Conservation (phyloP, 1,140 invertebrate species). For the Mactra quadrangularis region DNA sequence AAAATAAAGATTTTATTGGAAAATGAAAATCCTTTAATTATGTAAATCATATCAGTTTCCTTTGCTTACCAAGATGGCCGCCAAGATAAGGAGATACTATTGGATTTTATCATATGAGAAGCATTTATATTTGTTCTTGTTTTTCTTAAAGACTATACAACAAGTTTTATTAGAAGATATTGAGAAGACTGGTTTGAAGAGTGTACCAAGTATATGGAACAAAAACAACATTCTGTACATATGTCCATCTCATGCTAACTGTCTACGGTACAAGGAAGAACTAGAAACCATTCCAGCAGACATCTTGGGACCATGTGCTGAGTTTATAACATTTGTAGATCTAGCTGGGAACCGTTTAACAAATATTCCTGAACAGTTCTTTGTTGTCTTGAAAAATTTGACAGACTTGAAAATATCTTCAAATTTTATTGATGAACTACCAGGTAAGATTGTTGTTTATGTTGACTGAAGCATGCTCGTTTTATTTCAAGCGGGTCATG, state of each 20-base stretch:
- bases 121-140: too few relatives aligned
- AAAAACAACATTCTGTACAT: slow-evolving; percentile 52
- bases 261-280: slow-evolving; percentile 60
- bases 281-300: slow-evolving; percentile 44
- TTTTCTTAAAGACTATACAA: slow-evolving; percentile 4
- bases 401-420: slow-evolving; percentile 63
- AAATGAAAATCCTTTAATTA: too few relatives aligned
- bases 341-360: slow-evolving; percentile 64
- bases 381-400: slow-evolving; percentile 67
- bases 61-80: too few relatives aligned
- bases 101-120: too few relatives aligned
- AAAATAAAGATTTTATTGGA: too few relatives aligned
- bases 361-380: slow-evolving; percentile 66
- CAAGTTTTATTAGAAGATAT: slow-evolving; percentile 14
- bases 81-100: too few relatives aligned
- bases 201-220: slow-evolving; percentile 31
- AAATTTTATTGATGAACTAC: slow-evolving; percentile 70
- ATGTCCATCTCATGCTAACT: slow-evolving; percentile 68
- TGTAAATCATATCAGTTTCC: too few relatives aligned
- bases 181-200: slow-evolving; percentile 16
- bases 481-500: too few relatives aligned
- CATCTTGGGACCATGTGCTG: slow-evolving; percentile 51
- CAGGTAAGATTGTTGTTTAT: slow-evolving; percentile 32
- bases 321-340: slow-evolving; percentile 71
- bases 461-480: too few relatives aligned